Evolutionary conservation across 2,797 vertebrate genomes (phyloP), one percentile per base, ranked within the genome.

Genomic region (Siniperca obscura): DNA sequence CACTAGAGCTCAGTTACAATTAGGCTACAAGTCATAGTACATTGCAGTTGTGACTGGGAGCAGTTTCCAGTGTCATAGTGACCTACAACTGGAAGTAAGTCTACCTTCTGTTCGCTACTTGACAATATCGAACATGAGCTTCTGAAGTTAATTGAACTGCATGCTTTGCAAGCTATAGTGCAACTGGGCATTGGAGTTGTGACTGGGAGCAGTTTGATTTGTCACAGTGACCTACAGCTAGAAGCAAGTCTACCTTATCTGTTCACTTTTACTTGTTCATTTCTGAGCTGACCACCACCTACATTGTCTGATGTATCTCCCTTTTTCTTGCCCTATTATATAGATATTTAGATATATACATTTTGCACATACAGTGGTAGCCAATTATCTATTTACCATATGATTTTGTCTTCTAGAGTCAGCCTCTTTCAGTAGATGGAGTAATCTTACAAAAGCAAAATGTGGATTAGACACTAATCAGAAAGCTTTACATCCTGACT

Each of bases 401-500:
- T 38, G 25, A 52, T 30, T 22, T 17, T 25, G 38, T 30, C 36
- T 27, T 56, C 25, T 53, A 7, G 12, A 61, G 22, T 66, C 36
- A 52, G 69, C 50, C 40, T 62, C 34, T 36, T 68, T 84, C 17
- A 17, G 34, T 6, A 22, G 60, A 52, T 70, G 62, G 75, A 57
- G n/a, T 57, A 38, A 62, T 50, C 7, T 68, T 53, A n/a, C 38
- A 61, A 71, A 67, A 80, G 36, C 12, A 55, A 66, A 42, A 66
- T 36, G 27, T 10, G 42, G 68, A 61, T 77, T 38, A 48, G n/a
- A 61, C 53, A 19, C 14, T 44, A 64, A 68, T 68, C 69, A 50
- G n/a, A 38, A 36, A 40, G 67, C 57, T 78, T 50, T 30, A 2
- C 27, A 19, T 55, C 17, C 16, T 2, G 7, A 59, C 34, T 66